phyloP scores from a whole-genome alignment of 1,140 invertebrate species.

The Micrasema longulum region DNA sequence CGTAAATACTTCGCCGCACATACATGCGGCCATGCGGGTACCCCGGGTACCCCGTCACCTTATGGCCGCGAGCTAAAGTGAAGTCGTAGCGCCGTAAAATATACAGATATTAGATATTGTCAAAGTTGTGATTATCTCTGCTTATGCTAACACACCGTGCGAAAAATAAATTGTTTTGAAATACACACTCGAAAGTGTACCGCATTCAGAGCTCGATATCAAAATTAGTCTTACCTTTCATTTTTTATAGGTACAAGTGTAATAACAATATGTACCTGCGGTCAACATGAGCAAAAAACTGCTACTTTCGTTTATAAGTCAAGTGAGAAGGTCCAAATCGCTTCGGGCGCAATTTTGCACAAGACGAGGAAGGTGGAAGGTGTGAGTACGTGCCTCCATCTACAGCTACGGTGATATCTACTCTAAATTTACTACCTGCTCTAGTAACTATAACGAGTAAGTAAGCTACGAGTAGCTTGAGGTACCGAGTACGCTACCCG shows the following conservation, averaged over 20 bases:
- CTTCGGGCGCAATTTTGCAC: slow-evolving; percentile 22
- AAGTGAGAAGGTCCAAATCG: slow-evolving; percentile 11
- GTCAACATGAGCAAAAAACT: slow-evolving; percentile 17
- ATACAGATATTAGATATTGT: slow-evolving; percentile 2
- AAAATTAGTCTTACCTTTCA: slow-evolving; percentile 31
- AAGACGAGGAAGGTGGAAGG: neutral
- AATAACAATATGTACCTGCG: neutral
- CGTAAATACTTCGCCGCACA: no score
- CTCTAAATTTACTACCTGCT: neutral
- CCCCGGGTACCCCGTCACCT: no score
- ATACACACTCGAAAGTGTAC: slow-evolving; percentile 19
- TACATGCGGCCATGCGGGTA: no score
- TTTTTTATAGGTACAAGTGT: slow-evolving; percentile 15
- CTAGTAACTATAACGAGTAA: no score
- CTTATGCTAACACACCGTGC: neutral
- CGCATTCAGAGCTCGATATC: neutral
- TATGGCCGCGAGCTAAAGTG: neutral
- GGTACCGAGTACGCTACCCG: neutral
- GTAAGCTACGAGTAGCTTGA: no score
- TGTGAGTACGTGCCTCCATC: slow-evolving; percentile 4
- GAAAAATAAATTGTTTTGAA: slow-evolving; percentile 17
- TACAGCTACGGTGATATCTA: no score
- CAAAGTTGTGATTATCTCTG: slow-evolving; percentile 33
- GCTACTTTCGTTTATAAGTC: slow-evolving; percentile 30
- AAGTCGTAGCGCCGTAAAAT: neutral